Evolutionary conservation across 2,113 vertebrate genomes (phyloP).

Genomic region (Ondatra zibethicus): DNA sequence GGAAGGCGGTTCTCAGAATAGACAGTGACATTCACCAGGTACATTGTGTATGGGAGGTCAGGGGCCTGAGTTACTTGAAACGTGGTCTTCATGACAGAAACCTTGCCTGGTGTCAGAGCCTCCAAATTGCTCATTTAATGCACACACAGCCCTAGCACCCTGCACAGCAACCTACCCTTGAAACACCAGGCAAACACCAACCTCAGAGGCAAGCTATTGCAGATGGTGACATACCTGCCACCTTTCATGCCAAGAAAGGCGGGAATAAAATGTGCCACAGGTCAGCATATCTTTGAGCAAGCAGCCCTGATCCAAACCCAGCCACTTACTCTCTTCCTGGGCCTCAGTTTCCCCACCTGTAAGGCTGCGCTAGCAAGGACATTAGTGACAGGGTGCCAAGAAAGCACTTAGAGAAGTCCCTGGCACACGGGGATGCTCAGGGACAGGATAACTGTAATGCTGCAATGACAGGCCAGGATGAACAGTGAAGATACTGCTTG

Average conservation of each 20-base stretch:
- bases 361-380: not conserved
- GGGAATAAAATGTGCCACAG: not conserved
- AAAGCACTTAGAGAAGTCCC: not conserved
- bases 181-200: too few species aligned
- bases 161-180: not conserved
- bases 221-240: rapidly evolving
- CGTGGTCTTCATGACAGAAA: not conserved
- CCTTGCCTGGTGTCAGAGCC: not conserved
- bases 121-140: not conserved
- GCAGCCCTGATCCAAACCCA: not conserved
- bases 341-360: not conserved
- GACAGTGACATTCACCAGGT: not conserved
- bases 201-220: not conserved
- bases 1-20: not conserved
- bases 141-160: not conserved
- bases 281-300: not conserved
- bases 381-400: not conserved
- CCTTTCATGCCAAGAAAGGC: rapidly evolving
- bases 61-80: not conserved
- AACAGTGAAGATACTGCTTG: not conserved
- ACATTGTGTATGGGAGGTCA: not conserved
- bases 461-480: not conserved
- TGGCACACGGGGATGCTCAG: not conserved
- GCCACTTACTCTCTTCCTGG: not conserved
- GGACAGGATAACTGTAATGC: not conserved